phyloP scores from a whole-genome alignment of 1,140 invertebrate genomes.

The Bombyx mandarina region DNA sequence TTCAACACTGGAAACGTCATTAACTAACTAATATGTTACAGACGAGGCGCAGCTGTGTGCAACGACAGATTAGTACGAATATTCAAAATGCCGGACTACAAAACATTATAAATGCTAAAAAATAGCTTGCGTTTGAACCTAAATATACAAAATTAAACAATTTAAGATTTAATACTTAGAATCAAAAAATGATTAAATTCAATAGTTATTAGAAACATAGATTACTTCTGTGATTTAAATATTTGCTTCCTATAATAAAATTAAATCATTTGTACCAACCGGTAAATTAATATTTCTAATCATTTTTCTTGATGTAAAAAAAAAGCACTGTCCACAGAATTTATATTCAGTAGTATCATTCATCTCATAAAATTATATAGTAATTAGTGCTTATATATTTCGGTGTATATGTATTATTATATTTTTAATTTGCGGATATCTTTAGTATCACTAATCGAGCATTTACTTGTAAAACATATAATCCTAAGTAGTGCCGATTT shows the following conservation, averaged over 20 bases:
- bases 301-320: too few species aligned
- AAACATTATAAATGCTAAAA: too few species aligned
- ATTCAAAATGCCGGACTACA: constrained; percentile 11
- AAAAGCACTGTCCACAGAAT: too few species aligned
- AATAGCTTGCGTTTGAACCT: constrained; percentile 10
- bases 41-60: constrained; percentile 59
- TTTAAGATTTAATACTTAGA: constrained; percentile 8
- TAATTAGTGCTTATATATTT: neutral
- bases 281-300: too few species aligned
- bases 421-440: neutral
- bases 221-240: constrained; percentile 1
- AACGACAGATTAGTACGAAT: constrained; percentile 48
- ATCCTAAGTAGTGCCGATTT: neutral
- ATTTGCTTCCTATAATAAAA: neutral
- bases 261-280: too few species aligned
- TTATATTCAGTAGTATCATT: too few species aligned
- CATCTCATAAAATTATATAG: constrained; percentile 1
- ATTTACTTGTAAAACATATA: constrained; percentile 4
- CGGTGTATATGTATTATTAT: constrained; percentile 1
- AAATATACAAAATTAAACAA: neutral
- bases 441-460: constrained; percentile 1
- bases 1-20: too few species aligned
- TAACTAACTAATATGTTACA: constrained; percentile 8
- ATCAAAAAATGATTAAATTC: neutral
- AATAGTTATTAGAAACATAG: constrained; percentile 7